Percentiles rank a stretch among this genome's conserved stretches.
phyloP scores from a whole-genome alignment of 92 coral and sea anemone species.

The Siderastrea siderea region DNA sequence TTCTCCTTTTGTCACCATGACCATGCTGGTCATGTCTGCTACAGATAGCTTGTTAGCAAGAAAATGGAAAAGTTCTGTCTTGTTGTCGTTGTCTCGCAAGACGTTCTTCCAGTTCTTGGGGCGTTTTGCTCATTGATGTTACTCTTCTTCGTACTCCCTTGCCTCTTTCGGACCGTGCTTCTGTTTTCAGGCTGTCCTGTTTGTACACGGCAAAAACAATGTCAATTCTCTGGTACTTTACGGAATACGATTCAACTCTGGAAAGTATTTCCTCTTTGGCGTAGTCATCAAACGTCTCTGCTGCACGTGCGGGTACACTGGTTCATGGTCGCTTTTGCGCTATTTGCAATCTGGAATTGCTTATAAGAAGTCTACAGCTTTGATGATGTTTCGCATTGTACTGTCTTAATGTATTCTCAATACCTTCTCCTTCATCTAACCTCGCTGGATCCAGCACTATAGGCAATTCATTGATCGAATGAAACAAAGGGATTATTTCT shows the following conservation, averaged over 20 bases:
- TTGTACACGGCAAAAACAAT: conserved; percentile 6
- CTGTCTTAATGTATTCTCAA: too few relatives aligned
- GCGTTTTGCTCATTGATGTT: conserved; percentile 19
- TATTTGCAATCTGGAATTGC: too few relatives aligned
- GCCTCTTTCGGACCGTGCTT: conserved; percentile 37
- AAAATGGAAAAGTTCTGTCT: conserved; percentile 54
- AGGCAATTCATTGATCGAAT: too few relatives aligned
- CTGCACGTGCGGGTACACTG: background rate
- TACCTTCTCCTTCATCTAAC: too few relatives aligned
- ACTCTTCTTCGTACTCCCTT: conserved; percentile 49
- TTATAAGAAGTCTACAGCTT: too few relatives aligned
- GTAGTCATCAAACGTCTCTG: conserved; percentile 38
- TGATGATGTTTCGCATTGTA: too few relatives aligned
- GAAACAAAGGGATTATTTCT: too few relatives aligned
- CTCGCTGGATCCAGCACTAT: too few relatives aligned
- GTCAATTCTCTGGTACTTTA: background rate
- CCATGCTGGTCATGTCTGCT: background rate
- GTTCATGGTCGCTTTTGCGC: too few relatives aligned
- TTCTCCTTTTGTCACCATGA: conserved; percentile 43
- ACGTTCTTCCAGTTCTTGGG: conserved; percentile 53
- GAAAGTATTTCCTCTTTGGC: conserved; percentile 14
- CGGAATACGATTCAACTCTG: background rate
- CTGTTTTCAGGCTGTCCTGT: conserved; percentile 35
- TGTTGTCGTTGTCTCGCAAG: conserved; percentile 40
- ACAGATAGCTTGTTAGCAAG: conserved; percentile 45